Evolutionary conservation across 2,888 invertebrate species (phyloP).

Genomic region (Amblyjoppa proteus): DNA sequence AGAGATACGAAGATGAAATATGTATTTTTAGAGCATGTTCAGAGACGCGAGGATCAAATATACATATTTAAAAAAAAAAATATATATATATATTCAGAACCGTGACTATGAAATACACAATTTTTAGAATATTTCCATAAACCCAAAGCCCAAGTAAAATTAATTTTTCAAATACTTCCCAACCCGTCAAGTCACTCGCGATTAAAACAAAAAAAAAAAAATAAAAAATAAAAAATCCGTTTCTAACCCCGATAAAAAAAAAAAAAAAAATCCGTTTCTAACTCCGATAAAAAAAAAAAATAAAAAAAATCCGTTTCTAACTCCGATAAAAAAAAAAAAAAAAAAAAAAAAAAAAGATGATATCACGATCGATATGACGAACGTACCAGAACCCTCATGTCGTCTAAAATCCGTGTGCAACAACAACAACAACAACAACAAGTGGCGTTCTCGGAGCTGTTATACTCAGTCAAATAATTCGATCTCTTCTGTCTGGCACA

Average conservation of each 20-base stretch:
- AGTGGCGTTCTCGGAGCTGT: conserved; percentile 60
- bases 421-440: conserved; percentile 59
- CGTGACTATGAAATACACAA: too few species aligned
- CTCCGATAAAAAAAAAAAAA: background rate
- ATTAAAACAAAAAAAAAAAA: background rate
- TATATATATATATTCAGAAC: background rate
- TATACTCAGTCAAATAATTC: conserved; percentile 74
- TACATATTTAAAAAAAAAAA: too few species aligned
- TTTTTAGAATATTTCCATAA: background rate
- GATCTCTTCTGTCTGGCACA: conserved; percentile 78
- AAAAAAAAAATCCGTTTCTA: background rate
- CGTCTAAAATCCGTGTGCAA: conserved; percentile 70
- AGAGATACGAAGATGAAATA: too few species aligned
- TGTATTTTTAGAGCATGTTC: too few species aligned
- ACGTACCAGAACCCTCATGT: conserved; percentile 84
- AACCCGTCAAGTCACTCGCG: background rate
- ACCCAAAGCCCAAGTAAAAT: background rate
- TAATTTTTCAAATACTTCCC: too few species aligned
- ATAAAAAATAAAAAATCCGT: background rate
- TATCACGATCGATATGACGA: conserved; percentile 10
- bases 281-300: background rate
- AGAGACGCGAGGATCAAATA: too few species aligned
- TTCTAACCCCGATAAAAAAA: background rate
- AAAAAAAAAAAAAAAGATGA: too few species aligned
- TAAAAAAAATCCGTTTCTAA: background rate